Evolutionary conservation across 2,113 vertebrate genomes (phyloP), one percentile per base, ranked within the genome.

Genomic region (Alexandromys fortis): DNA sequence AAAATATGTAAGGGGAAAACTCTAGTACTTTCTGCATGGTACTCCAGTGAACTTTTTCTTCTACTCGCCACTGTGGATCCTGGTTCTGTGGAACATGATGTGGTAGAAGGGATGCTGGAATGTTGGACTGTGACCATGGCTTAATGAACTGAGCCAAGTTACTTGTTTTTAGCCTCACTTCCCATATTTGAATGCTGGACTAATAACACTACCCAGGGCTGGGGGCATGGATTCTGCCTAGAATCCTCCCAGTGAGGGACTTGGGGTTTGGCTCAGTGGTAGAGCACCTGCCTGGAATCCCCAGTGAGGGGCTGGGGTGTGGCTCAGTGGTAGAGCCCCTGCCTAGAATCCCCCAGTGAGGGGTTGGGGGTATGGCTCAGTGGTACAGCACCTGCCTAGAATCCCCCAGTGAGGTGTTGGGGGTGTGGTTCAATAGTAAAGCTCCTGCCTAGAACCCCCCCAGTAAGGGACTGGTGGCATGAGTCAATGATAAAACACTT

Each of bases 151-250:
- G 1, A 72, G 91, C 75, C 81, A 91, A 94, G 24, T 58, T 65
- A 12, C 61, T 61, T 68, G 30, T 92, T 90, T 65, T 5, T n/a
- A 21, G 58, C 92, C 78, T 97, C 65, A 12, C 7, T 95, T 83
- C n/a, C 45, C 58, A 22, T 28, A 65, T 65, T 42, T 94, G 45
- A 63, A 58, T 81, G n/a, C 3, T 35, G 63, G 38, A 42, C 16
- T 88, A 42, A 67, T 49, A 68, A 73, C 42, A 70, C 33, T 24
- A 24, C 30, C 24, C 30, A 86, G 65, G 63, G 30, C 63, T 52
- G 10, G 7, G 42, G 45, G 45, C 1, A 6, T 68, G 83, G 30
- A 28, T 86, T 8, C 30, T 67, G 38, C 28, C 28, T 67, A 86
- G 38, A 67, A 67, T 86, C 63, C 24, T 52, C 61, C 61, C 38